A percentile compares a stretch with the other conserved stretches of the same genome.
Conservation (phyloP, 2,797 vertebrate species). For the Rhinatrema bivittatum region DNA sequence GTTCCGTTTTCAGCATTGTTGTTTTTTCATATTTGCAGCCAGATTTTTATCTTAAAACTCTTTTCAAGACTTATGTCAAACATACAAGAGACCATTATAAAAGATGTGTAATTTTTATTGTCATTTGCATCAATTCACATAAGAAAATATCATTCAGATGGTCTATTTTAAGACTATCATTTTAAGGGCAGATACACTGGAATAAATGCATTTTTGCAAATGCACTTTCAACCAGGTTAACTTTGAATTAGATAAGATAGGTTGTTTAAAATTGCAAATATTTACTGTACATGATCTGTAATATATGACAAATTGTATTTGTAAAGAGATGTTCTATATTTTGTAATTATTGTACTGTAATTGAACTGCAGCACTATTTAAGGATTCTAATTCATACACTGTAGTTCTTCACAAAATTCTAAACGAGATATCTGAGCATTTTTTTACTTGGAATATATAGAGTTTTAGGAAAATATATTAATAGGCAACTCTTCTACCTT, state of each 20-base stretch:
- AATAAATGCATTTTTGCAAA: constrained; percentile 67
- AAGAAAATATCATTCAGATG: constrained; percentile 61
- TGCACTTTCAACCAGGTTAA: constrained; percentile 89
- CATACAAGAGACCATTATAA: constrained; percentile 30
- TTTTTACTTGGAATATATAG: constrained; percentile 70
- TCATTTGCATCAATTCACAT: no score
- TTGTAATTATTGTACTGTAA: constrained; percentile 96
- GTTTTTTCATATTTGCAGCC: constrained; percentile 47
- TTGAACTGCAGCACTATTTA: constrained; percentile 92
- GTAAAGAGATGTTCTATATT: constrained; percentile 99
- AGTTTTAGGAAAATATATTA: constrained; percentile 61
- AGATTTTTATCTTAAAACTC: constrained; percentile 34
- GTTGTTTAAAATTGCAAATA: constrained; percentile 80
- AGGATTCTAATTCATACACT: constrained; percentile 80
- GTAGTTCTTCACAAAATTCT: constrained; percentile 65
- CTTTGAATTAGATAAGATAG: constrained; percentile 73
- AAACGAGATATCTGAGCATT: no score
- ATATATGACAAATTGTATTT: constrained; percentile 86
- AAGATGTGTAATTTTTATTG: no score
- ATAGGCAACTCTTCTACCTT: no score
- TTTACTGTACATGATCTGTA: constrained; percentile 93
- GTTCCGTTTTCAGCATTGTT: constrained; percentile 71
- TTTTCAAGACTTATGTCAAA: constrained; percentile 36
- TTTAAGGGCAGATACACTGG: constrained; percentile 75
- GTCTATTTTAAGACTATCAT: constrained; percentile 58